Conservation (phyloP, 2,113 vertebrate species). For the Hemiscyllium ocellatum region DNA sequence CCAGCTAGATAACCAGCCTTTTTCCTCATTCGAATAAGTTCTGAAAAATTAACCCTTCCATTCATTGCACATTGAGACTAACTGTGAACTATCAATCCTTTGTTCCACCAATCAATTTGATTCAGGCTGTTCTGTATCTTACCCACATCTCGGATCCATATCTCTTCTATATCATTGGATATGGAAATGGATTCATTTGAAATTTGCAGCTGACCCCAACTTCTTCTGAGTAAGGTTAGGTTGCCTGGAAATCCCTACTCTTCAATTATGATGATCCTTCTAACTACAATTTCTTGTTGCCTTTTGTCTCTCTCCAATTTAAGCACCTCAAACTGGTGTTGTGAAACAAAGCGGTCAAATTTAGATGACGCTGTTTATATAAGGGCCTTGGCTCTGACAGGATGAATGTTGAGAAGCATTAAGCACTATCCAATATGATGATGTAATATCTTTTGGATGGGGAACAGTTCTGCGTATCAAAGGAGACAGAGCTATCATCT, state of each 20-base stretch:
- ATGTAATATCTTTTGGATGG: no score
- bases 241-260: no score
- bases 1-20: background rate
- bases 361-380: no score
- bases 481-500: no score
- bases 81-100: background rate
- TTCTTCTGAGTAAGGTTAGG: no score
- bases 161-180: no score
- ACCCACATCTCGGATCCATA: background rate
- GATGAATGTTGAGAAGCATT: no score
- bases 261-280: background rate
- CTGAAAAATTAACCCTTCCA: background rate
- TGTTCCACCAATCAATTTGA: background rate
- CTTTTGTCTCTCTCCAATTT: background rate
- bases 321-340: background rate
- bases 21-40: background rate
- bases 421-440: no score
- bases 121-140: background rate
- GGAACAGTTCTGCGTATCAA: no score
- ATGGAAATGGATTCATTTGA: background rate
- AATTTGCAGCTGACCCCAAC: background rate
- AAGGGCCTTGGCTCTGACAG: no score
- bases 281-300: background rate
- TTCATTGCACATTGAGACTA: background rate
- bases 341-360: background rate